Evolutionary conservation across 1,140 invertebrate species (phyloP).

Genomic region (Drosophila miranda): DNA sequence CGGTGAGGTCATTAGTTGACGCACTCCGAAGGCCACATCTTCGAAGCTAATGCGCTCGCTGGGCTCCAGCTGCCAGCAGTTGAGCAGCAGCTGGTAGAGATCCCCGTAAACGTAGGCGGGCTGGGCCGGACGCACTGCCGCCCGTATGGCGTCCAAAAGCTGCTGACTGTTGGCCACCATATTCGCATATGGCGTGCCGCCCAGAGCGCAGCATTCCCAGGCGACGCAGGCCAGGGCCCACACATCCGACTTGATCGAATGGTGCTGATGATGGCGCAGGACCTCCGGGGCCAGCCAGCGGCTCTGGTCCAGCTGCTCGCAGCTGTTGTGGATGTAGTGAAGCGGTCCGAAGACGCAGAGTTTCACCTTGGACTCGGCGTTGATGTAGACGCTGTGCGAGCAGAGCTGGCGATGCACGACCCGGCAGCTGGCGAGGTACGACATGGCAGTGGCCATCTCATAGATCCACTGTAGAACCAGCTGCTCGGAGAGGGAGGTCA

Average conservation of each 20-base stretch:
- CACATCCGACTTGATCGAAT: slow-evolving; percentile 88
- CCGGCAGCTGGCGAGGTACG: slow-evolving; percentile 85
- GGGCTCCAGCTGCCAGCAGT: slow-evolving; percentile 92
- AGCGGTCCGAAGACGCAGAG: slow-evolving; percentile 50
- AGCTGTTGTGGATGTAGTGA: slow-evolving; percentile 76
- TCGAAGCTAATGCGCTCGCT: slow-evolving; percentile 89
- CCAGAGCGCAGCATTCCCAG: slow-evolving; percentile 93
- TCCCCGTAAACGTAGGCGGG: slow-evolving; percentile 88
- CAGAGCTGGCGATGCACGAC: slow-evolving; percentile 89
- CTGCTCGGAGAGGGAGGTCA: slow-evolving; percentile 83
- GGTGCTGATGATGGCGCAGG: slow-evolving; percentile 86
- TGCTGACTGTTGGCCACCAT: slow-evolving; percentile 85
- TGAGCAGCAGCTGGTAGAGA: slow-evolving; percentile 91
- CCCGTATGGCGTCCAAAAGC: slow-evolving; percentile 86
- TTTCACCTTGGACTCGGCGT: slow-evolving; percentile 80
- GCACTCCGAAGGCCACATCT: slow-evolving; percentile 83
- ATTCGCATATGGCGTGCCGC: slow-evolving; percentile 90
- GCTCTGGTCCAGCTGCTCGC: slow-evolving; percentile 86
- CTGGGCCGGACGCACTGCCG: slow-evolving; percentile 88
- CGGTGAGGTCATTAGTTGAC: slow-evolving; percentile 80
- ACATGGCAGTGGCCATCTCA: slow-evolving; percentile 86
- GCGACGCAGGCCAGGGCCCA: slow-evolving; percentile 92
- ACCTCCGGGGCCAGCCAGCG: slow-evolving; percentile 91
- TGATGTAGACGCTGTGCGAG: slow-evolving; percentile 86
- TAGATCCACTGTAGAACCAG: slow-evolving; percentile 77